Evolutionary conservation across 2,888 invertebrate genomes (phyloP), one percentile per base, ranked within the genome.

Genomic region (Andrena trimmerana): DNA sequence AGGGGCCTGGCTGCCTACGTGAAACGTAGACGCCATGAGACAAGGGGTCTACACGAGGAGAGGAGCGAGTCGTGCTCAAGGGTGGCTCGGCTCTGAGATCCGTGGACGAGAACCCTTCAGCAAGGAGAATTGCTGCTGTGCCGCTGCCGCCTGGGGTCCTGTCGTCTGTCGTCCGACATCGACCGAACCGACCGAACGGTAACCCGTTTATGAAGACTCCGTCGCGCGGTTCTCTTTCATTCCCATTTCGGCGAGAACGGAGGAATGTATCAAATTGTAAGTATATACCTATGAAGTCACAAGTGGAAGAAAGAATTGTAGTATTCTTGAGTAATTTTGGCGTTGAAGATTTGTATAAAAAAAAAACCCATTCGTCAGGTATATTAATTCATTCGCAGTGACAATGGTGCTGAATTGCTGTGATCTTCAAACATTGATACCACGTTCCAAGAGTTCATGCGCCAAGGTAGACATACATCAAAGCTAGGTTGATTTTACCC

Each of bases 51-150:
- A 78, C 57, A 27, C 74, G 76, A 80, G 48, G 72, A 83, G 86
- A 88, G 77, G 86, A 88, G 87, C 84, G 88, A 91, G 90, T 90
- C 92, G 92, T 92, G 92, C 92, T 92, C 91, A 91, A 92, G 92
- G 86, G 90, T 89, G 81, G 86, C 86, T 87, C 80, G 81, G 81
- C 88, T 86, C 78, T 62, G 86, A 81, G 88, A 86, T 88, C 83
- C 88, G 83, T 82, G 86, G 87, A 88, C 87, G 88, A 92, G 91
- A 86, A 89, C 90, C 86, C 92, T 90, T 89, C 88, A 88, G 78
- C 84, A 87, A 86, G 87, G 87, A 83, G 89, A 91, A 89, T 90
- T 84, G 88, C 86, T 85, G 83, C 83, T 85, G 83, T 85, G 83
- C 66, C 83, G 81, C 81, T 81, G 77, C 86, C 65, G 83, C 84